These are phyloP conservation scores for Pantherophis alleghaniensis DNA, from an alignment of 2,797 vertebrate species.

Conservation along the genomic window DNA sequence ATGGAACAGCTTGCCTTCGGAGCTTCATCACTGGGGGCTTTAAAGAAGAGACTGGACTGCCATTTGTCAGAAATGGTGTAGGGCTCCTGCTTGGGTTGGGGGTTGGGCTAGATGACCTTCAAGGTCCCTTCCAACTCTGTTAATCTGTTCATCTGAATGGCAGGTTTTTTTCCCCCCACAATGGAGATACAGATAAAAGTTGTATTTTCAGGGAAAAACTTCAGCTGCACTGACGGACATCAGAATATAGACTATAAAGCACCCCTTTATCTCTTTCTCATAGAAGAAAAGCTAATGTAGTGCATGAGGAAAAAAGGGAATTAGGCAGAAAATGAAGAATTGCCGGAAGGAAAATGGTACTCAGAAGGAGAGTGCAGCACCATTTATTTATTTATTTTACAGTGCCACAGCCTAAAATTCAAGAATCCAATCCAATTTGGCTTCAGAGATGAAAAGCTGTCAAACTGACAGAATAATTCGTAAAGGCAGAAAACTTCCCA, in stretches of 20 bases:
- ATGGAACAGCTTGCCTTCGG: too few species aligned
- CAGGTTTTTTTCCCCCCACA: background rate
- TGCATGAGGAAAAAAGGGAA: background rate
- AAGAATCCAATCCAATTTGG: background rate
- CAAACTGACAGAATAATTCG: background rate
- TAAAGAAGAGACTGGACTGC: too few species aligned
- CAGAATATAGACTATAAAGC: background rate
- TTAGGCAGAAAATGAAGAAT: background rate
- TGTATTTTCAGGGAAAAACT: background rate
- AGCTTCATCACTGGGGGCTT: too few species aligned
- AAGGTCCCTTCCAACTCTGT: too few species aligned
- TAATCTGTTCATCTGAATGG: too few species aligned
- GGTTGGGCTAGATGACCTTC: too few species aligned
- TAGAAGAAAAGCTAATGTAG: background rate
- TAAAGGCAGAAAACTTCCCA: background rate
- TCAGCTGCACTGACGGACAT: background rate
- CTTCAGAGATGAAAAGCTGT: background rate
- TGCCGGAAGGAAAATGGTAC: background rate
- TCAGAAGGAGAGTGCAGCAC: background rate
- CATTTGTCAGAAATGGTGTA: too few species aligned
- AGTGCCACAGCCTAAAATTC: background rate
- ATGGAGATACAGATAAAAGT: background rate
- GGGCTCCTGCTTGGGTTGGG: too few species aligned
- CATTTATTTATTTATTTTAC: background rate
- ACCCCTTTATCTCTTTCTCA: background rate